phyloP scores from a whole-genome alignment of 2,888 invertebrate species.

The Autographa gamma region DNA sequence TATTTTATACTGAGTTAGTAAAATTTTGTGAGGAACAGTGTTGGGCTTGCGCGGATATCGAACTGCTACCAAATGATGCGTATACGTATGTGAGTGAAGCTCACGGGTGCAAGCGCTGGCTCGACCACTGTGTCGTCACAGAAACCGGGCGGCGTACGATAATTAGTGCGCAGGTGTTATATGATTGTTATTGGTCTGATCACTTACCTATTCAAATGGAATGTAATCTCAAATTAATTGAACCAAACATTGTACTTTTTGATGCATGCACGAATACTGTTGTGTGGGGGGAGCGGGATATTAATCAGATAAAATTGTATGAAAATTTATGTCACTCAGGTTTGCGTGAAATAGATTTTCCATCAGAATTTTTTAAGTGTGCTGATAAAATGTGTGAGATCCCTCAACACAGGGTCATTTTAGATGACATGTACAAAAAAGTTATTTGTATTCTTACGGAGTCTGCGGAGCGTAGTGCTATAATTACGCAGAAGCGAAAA shows the following conservation, averaged over 20 bases:
- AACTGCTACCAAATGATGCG: neutral
- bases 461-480: constrained; percentile 8
- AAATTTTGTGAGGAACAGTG: neutral
- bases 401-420: constrained; percentile 9
- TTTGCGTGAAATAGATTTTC: constrained; percentile 12
- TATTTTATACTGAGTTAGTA: constrained; percentile 7
- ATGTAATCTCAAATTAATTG: constrained; percentile 16
- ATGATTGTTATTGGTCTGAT: constrained; percentile 16
- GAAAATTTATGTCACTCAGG: constrained; percentile 1
- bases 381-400: constrained; percentile 11
- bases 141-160: constrained; percentile 7
- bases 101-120: neutral
- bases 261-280: constrained; percentile 1
- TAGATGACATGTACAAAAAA: constrained; percentile 15
- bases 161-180: constrained; percentile 5
- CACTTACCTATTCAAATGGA: constrained; percentile 16
- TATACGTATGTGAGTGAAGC: constrained; percentile 6
- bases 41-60: constrained; percentile 7
- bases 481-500: constrained; percentile 1
- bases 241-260: constrained; percentile 9
- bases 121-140: constrained; percentile 9
- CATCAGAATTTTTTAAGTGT: constrained; percentile 11
- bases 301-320: constrained; percentile 12
- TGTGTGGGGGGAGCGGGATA: constrained; percentile 14
- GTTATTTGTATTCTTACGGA: constrained; percentile 11